Conservation (phyloP, 1,140 invertebrate genomes). For the Magallana ariakensis region DNA sequence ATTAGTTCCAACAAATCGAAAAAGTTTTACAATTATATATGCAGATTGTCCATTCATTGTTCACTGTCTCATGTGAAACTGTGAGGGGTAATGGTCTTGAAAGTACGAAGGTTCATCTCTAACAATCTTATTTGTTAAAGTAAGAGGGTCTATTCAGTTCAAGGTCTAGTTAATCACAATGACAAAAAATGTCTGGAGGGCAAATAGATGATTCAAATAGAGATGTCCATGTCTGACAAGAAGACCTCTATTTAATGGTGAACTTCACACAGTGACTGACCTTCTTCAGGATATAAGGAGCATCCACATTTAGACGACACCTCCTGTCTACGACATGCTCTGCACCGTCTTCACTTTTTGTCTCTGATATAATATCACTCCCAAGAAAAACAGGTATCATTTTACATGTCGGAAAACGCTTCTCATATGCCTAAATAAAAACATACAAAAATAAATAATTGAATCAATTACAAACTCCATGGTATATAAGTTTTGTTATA, state of each 20-base stretch:
- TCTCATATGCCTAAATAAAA: slow-evolving; percentile 91
- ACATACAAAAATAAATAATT: neutral
- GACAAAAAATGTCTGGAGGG: slow-evolving; percentile 8
- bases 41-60: too few species aligned
- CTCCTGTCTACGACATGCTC: slow-evolving; percentile 91
- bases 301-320: slow-evolving; percentile 95
- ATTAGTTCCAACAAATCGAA: too few species aligned
- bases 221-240: neutral
- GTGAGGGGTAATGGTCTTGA: too few species aligned
- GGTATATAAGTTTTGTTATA: too few species aligned
- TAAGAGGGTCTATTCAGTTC: neutral
- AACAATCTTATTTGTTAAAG: too few species aligned
- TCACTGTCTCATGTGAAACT: too few species aligned
- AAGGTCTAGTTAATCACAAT: neutral
- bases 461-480: too few species aligned
- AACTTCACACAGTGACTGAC: slow-evolving; percentile 79
- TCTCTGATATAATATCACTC: slow-evolving; percentile 91
- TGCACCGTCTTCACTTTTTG: slow-evolving; percentile 88
- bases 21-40: too few species aligned
- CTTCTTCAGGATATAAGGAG: slow-evolving; percentile 97
- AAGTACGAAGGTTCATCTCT: too few species aligned
- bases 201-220: slow-evolving; percentile 5
- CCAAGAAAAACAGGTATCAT: slow-evolving; percentile 97
- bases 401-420: slow-evolving; percentile 94
- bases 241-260: neutral